Percentiles rank a stretch among this genome's conserved stretches.
These are phyloP conservation scores for Drosophila tropicalis DNA, from an alignment of 1,140 invertebrate genomes.

Conservation along the genomic window DNA sequence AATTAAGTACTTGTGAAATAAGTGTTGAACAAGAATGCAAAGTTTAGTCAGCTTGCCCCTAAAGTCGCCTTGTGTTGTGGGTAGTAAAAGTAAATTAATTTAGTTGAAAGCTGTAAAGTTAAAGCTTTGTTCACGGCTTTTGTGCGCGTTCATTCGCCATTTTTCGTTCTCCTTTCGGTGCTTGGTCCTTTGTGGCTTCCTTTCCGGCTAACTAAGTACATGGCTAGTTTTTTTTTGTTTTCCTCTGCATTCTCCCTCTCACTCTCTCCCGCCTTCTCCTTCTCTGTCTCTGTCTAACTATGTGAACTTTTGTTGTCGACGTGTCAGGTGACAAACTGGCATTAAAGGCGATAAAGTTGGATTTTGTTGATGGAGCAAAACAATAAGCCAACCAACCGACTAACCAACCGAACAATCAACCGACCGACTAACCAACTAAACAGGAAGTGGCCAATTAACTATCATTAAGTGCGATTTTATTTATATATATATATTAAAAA, in stretches of 20 bases:
- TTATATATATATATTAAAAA: slow-evolving; percentile 47
- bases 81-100: slow-evolving; percentile 81
- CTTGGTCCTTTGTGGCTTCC: slow-evolving; percentile 12
- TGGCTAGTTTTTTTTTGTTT: slow-evolving; percentile 12
- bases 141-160: neutral
- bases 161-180: slow-evolving; percentile 6
- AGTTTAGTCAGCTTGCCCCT: slow-evolving; percentile 30
- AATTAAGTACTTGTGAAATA: slow-evolving; percentile 2
- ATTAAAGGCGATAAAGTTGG: slow-evolving; percentile 60
- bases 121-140: slow-evolving; percentile 72
- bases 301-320: slow-evolving; percentile 60
- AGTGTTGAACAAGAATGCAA: slow-evolving; percentile 18
- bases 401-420: slow-evolving; percentile 1
- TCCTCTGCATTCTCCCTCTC: neutral
- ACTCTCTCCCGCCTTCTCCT: neutral
- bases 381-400: slow-evolving; percentile 28
- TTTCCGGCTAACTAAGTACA: slow-evolving; percentile 23
- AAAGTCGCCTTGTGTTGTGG: slow-evolving; percentile 35
- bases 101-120: slow-evolving; percentile 83
- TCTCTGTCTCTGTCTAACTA: slow-evolving; percentile 22
- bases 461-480: slow-evolving; percentile 65
- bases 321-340: slow-evolving; percentile 77
- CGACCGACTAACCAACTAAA: slow-evolving; percentile 5
- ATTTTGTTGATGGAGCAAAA: slow-evolving; percentile 35
- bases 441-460: slow-evolving; percentile 66